Percentiles rank a stretch among this genome's conserved stretches.
phyloP scores from a whole-genome alignment of 2,113 vertebrate genomes.

The Poecilia latipinna region DNA sequence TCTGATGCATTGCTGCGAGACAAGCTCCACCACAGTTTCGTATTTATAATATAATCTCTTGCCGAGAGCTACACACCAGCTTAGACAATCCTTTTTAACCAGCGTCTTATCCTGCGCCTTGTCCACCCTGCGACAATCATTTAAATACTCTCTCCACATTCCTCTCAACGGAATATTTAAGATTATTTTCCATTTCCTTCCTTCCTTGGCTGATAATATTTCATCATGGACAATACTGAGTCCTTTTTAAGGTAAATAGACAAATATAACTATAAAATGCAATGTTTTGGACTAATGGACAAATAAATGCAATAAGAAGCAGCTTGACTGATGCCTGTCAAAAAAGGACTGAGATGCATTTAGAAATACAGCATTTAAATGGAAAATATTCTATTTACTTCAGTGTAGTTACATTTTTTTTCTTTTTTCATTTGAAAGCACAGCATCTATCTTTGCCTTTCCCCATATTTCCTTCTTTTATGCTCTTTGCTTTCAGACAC shows the following conservation, averaged over 20 bases:
- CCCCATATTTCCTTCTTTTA: not conserved
- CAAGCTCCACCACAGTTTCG: slow-evolving; percentile 35
- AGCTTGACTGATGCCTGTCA: not conserved
- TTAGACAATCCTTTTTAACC: slow-evolving; percentile 56
- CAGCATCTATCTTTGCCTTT: not conserved
- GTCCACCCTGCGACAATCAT: slow-evolving; percentile 44
- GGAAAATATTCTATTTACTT: not conserved
- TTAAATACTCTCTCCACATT: slow-evolving; percentile 26
- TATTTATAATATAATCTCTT: slow-evolving; percentile 62
- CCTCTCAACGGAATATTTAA: slow-evolving; percentile 20
- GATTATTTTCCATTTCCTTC: not conserved
- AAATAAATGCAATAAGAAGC: slow-evolving; percentile 8
- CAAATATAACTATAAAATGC: not conserved
- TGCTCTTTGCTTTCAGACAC: not conserved
- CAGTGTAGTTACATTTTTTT: not conserved
- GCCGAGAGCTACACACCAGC: slow-evolving; percentile 47
- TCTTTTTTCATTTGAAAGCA: not conserved
- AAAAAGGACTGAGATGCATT: not conserved
- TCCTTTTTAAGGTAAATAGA: slow-evolving; percentile 3
- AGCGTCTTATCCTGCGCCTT: slow-evolving; percentile 45
- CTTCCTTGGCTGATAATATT: not conserved
- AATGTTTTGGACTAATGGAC: not conserved
- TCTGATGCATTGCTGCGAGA: slow-evolving; percentile 60
- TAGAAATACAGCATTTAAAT: not conserved
- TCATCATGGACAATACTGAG: slow-evolving; percentile 12